phyloP scores from a whole-genome alignment of 92 coral and sea anemone species.

The Zoanthus sansibaricus region DNA sequence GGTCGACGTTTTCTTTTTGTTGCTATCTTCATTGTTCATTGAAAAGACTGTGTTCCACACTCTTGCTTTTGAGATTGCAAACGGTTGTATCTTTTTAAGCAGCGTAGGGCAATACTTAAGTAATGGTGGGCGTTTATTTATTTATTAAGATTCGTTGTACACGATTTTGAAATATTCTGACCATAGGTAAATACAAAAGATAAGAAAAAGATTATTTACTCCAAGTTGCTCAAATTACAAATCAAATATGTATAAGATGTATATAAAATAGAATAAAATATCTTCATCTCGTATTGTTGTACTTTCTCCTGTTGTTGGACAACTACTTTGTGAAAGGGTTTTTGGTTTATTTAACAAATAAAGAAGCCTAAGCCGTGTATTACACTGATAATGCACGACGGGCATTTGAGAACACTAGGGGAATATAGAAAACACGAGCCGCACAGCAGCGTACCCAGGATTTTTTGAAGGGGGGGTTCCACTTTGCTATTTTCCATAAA shows the following conservation, averaged over 20 bases:
- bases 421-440: too few species aligned
- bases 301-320: not conserved
- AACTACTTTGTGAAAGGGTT: not conserved
- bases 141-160: conserved; percentile 27
- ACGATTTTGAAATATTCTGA: conserved; percentile 13
- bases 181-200: not conserved
- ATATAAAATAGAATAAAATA: conserved; percentile 21
- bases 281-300: not conserved
- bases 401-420: too few species aligned
- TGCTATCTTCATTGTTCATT: too few species aligned
- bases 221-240: conserved; percentile 16
- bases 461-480: too few species aligned
- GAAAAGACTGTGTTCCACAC: too few species aligned
- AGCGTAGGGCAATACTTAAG: conserved; percentile 18
- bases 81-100: not conserved
- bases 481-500: too few species aligned
- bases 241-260: conserved; percentile 1
- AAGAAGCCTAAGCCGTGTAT: too few species aligned
- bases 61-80: not conserved
- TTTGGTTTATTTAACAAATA: too few species aligned
- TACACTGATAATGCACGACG: too few species aligned
- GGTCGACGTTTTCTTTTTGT: too few species aligned
- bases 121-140: not conserved
- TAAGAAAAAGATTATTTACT: conserved; percentile 17
- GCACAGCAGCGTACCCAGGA: too few species aligned